phyloP scores from a whole-genome alignment of 1,140 invertebrate species.

The Drosophila oshimai region DNA sequence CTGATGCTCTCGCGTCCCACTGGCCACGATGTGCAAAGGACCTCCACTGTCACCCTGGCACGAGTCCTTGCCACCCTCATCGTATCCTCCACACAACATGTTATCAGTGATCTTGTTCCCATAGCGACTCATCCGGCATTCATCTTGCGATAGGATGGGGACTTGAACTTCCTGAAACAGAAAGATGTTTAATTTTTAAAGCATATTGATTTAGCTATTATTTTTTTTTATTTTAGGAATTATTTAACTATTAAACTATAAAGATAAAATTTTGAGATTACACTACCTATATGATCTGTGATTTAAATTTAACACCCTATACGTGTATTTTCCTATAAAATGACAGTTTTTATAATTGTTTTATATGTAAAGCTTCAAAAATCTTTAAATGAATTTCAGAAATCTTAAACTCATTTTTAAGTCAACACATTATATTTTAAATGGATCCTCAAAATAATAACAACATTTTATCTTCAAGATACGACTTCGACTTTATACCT shows the following conservation, averaged over 20 bases:
- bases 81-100: conserved; percentile 92
- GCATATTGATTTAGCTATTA: background rate
- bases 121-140: conserved; percentile 88
- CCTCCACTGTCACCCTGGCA: conserved; percentile 90
- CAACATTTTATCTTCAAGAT: no score
- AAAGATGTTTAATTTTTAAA: background rate
- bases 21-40: conserved; percentile 85
- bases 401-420: no score
- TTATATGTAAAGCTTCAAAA: no score
- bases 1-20: conserved; percentile 80
- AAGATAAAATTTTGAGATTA: background rate
- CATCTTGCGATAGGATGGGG: conserved; percentile 88
- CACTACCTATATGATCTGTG: no score
- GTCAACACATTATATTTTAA: no score
- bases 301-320: no score
- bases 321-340: no score
- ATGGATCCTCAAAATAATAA: no score
- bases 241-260: background rate
- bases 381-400: no score
- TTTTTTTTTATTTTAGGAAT: background rate
- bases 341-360: no score
- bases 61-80: conserved; percentile 89
- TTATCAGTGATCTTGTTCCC: conserved; percentile 90
- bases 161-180: conserved; percentile 85
- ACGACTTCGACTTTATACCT: no score